phyloP scores from a whole-genome alignment of 1,140 invertebrate species.

The Hydropsyche tenuis region DNA sequence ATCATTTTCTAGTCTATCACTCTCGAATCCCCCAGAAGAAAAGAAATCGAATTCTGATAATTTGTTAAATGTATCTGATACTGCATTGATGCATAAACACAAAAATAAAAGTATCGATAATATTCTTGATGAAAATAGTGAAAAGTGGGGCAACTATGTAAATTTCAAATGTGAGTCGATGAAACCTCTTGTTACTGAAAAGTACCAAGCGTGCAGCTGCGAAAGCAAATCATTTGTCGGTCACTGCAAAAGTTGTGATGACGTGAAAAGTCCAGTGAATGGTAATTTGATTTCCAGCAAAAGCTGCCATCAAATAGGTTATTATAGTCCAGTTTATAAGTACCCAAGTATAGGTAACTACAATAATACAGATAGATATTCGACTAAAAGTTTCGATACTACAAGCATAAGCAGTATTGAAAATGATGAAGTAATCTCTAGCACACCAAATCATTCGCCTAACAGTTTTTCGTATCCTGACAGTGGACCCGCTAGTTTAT shows the following conservation, averaged over 20 bases:
- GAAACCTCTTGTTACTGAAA: constrained; percentile 46
- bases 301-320: constrained; percentile 51
- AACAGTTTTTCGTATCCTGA: constrained; percentile 47
- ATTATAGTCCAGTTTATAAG: constrained; percentile 62
- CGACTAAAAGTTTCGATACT: constrained; percentile 45
- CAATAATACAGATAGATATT: constrained; percentile 45
- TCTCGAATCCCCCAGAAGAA: constrained; percentile 37
- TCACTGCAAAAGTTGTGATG: constrained; percentile 39
- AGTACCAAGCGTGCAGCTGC: constrained; percentile 42
- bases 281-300: constrained; percentile 47
- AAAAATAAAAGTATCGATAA: constrained; percentile 48
- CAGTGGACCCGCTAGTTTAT: constrained; percentile 47
- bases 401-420: constrained; percentile 47
- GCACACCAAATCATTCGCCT: constrained; percentile 49
- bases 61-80: constrained; percentile 38
- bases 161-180: constrained; percentile 47
- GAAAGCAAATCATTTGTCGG: constrained; percentile 40
- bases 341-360: constrained; percentile 62
- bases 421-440: constrained; percentile 43
- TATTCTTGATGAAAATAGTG: constrained; percentile 45
- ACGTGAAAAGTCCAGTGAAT: constrained; percentile 20
- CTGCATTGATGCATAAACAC: constrained; percentile 28
- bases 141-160: constrained; percentile 49
- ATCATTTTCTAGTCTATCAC: constrained; percentile 47
- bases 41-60: constrained; percentile 48